These are phyloP conservation scores for Palaemon carinicauda DNA, from an alignment of 1,140 invertebrate species.

Conservation along the genomic window DNA sequence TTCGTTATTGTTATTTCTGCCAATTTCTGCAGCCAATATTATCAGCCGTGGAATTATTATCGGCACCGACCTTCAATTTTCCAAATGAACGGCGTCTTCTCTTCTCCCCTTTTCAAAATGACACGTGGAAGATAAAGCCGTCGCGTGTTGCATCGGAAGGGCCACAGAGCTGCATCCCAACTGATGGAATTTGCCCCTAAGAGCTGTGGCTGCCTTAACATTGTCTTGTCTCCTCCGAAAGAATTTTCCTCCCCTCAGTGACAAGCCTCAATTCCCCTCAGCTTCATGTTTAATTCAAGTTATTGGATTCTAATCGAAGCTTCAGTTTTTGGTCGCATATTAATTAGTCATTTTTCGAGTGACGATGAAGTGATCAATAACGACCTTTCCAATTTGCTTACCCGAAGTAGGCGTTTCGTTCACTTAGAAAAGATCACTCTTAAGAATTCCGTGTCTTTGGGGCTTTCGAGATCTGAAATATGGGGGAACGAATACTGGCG, in stretches of 20 bases:
- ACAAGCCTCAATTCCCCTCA: conserved; percentile 42
- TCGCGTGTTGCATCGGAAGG: neutral
- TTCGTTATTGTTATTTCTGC: no score
- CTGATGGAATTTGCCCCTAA: neutral
- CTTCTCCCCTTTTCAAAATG: neutral
- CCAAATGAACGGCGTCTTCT: conserved; percentile 22
- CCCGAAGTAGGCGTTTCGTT: neutral
- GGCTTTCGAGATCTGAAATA: no score
- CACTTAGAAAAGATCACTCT: neutral
- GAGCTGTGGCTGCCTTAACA: neutral
- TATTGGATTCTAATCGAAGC: conserved; percentile 56
- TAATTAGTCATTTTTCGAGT: conserved; percentile 54
- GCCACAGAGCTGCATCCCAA: neutral
- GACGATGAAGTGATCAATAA: conserved; percentile 32
- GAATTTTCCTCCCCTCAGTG: conserved; percentile 21
- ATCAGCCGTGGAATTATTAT: neutral
- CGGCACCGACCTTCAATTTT: conserved; percentile 33
- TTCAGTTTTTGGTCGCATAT: conserved; percentile 54
- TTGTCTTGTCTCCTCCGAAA: neutral
- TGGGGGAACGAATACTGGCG: no score
- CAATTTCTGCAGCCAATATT: no score
- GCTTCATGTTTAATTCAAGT: conserved; percentile 55
- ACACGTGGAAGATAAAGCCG: neutral
- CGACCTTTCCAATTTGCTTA: neutral
- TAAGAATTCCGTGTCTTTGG: neutral